These are phyloP conservation scores for Nibea coibor DNA, from an alignment of 2,113 vertebrate genomes.

Conservation along the genomic window DNA sequence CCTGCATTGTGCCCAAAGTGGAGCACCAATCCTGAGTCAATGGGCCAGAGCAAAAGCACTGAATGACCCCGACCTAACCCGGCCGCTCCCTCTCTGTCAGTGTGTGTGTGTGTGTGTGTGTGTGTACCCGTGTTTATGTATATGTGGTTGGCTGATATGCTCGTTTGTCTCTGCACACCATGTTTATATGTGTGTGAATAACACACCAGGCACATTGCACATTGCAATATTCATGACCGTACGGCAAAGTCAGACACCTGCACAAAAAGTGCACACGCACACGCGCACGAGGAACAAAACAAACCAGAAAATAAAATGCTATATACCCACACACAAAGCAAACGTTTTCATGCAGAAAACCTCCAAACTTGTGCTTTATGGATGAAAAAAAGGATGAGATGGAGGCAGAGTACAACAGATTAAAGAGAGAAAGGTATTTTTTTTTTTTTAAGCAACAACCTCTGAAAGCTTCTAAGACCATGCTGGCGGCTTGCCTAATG, in stretches of 20 bases:
- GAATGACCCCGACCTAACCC: conserved; percentile 69
- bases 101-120: conserved; percentile 26
- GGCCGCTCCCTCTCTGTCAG: conserved; percentile 44
- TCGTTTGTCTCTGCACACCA: conserved; percentile 7
- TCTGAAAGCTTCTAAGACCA: conserved; percentile 49
- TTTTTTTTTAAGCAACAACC: conserved; percentile 61
- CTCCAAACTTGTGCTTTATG: not conserved
- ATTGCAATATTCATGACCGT: conserved; percentile 33
- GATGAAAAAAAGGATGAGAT: conserved; percentile 38
- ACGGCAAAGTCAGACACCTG: conserved; percentile 33
- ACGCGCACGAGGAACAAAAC: not conserved
- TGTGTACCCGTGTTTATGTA: not conserved
- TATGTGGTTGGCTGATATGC: conserved; percentile 5
- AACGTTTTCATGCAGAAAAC: conserved; percentile 1
- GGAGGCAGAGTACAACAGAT: conserved; percentile 30
- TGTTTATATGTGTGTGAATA: conserved; percentile 15
- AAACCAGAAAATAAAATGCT: conserved; percentile 15
- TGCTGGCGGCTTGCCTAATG: conserved; percentile 53
- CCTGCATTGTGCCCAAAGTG: conserved; percentile 74
- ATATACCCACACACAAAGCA: conserved; percentile 20
- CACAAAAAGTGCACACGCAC: not conserved
- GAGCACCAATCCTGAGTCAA: conserved; percentile 74
- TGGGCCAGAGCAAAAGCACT: conserved; percentile 67
- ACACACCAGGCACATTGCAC: not conserved
- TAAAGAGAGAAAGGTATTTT: conserved; percentile 45